These are phyloP conservation scores for Eupithecia exiguata DNA, from an alignment of 2,888 invertebrate genomes.

Conservation along the genomic window DNA sequence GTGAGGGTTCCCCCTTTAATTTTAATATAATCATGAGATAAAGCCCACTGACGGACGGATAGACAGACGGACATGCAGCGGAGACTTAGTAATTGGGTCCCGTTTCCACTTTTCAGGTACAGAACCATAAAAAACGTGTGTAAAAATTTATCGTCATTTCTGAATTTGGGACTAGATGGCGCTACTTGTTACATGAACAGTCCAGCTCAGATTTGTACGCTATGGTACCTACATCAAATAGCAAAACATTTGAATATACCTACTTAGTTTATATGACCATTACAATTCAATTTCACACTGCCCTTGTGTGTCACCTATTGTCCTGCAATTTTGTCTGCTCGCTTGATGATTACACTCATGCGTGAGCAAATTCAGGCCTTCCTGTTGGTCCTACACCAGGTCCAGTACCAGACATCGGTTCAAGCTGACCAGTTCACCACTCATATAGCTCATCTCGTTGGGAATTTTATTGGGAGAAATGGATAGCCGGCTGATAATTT, in stretches of 20 bases:
- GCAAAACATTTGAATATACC: not conserved
- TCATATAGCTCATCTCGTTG: not conserved
- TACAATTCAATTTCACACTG: constrained; percentile 35
- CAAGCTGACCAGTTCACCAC: constrained; percentile 44
- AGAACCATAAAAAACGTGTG: no score
- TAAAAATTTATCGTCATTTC: not conserved
- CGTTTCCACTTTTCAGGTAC: no score
- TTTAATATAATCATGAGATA: no score
- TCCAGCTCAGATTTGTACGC: not conserved
- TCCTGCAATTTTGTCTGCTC: constrained; percentile 56
- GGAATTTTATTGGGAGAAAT: constrained; percentile 44
- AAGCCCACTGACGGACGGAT: no score
- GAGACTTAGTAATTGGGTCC: no score
- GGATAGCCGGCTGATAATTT: constrained; percentile 58
- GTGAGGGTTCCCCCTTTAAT: no score
- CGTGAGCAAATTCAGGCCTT: constrained; percentile 66
- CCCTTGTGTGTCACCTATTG: constrained; percentile 59
- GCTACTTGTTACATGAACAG: not conserved
- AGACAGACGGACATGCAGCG: no score
- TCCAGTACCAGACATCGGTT: constrained; percentile 61
- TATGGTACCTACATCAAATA: not conserved
- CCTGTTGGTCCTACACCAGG: constrained; percentile 63
- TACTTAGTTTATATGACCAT: not conserved
- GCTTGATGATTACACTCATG: constrained; percentile 62
- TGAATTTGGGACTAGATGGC: not conserved